Percentiles rank a stretch among this genome's conserved stretches.
Evolutionary conservation across 2,888 invertebrate species (phyloP).

Genomic region (Macrosiphum euphorbiae): DNA sequence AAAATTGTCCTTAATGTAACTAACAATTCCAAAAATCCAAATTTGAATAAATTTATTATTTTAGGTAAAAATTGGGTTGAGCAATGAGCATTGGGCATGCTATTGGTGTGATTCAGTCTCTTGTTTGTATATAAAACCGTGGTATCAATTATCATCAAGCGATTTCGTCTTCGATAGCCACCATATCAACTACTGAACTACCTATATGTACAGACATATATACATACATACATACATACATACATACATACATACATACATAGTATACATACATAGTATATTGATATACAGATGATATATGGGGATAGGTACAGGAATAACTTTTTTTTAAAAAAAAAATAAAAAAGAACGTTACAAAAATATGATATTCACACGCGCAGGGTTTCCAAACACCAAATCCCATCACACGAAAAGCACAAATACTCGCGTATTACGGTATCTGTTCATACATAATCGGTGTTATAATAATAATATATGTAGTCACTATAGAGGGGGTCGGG

Average conservation of each 20-base stretch:
- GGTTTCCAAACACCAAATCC: background rate
- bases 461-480: background rate
- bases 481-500: background rate
- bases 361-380: background rate
- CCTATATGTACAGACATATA: background rate
- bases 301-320: background rate
- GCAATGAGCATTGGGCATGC: background rate
- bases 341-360: background rate
- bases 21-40: too few relatives aligned
- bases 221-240: too few relatives aligned
- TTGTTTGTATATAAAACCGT: background rate
- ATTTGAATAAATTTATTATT: background rate
- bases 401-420: background rate
- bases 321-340: background rate
- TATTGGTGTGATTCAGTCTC: background rate
- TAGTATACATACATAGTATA: background rate
- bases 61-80: background rate
- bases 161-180: background rate
- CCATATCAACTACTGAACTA: background rate
- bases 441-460: background rate
- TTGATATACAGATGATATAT: background rate
- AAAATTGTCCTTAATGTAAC: background rate
- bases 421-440: background rate
- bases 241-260: too few relatives aligned
- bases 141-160: background rate